Base-by-base conservation (phyloP, 2,797 vertebrate genomes). In the Gobionotothen gibberifrons region DNA sequence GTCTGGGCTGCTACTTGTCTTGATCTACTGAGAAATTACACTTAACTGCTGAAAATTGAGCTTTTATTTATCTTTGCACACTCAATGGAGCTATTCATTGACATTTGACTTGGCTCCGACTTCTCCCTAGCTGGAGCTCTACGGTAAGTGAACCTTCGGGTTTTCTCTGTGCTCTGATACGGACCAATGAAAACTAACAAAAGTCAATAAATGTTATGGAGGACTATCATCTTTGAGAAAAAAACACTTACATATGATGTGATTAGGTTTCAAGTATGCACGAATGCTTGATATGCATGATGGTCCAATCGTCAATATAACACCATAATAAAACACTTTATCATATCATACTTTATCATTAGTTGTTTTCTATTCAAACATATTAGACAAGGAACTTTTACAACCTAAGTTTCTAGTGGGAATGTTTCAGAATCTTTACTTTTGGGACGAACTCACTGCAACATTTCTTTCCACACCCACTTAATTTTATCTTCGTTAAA, bases 51-150 rank as follows among this genome's bases (percentile, higher is more conserved):
- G 61, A 92, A 91, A 93, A 85, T 62, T 22, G 77, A 58, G 70
- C 82, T 92, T 76, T 89, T 90, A 90, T 91, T 92, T 89, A 89
- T 89, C 90, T 87, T 86, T 80, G 89, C 48, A 13, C 6, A 60
- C 79, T 92, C 89, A 94, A 93, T 87, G 90, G 90, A 84, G 19
- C 76, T 74, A 92, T 90, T 93, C 89, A 90, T 77, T 84, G 83
- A 83, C 89, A 88, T 88, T 32, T 87, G 82, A 91, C 81, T 88
- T 73, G 76, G 82, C 85, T 71, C 71, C 17, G 85, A 42, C 82
- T 74, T 74, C 21, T 76, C 77, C 71, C 61, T 59, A 12, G 62
- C 85, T 73, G 78, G 13, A 79, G 54, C 75, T 49, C 71, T 56
- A 26, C 74, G 46, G 65, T 71, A 17, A 76, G 72, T 48, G 32